Evolutionary conservation across 2,113 vertebrate genomes (phyloP).

Genomic region (Actenoides lindsayi): DNA sequence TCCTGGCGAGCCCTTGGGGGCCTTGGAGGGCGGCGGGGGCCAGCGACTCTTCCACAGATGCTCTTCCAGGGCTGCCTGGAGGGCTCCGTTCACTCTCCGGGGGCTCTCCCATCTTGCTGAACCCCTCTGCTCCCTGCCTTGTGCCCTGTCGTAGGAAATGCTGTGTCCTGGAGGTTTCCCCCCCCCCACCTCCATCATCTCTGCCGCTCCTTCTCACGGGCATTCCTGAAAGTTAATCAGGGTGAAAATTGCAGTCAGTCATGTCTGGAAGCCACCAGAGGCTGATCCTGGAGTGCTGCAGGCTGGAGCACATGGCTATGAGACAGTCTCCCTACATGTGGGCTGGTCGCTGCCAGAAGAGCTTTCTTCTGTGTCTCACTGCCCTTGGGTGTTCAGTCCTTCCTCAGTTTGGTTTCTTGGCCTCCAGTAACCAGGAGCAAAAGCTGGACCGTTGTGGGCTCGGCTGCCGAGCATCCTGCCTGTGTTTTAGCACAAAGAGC

Average conservation of each 20-base stretch:
- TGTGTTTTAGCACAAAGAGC: neutral
- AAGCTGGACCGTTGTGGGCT: neutral
- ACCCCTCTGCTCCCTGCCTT: neutral
- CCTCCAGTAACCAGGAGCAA: neutral
- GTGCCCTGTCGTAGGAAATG: neutral
- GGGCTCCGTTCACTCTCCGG: neutral
- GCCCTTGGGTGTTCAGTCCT: neutral
- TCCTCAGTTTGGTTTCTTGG: neutral
- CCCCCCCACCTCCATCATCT: neutral
- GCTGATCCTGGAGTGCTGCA: conserved; percentile 55
- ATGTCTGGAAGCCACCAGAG: conserved; percentile 71
- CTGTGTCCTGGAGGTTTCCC: neutral
- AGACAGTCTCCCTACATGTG: conserved; percentile 1
- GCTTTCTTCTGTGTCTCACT: neutral
- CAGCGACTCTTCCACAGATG: neutral
- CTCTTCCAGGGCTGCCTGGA: fast-evolving
- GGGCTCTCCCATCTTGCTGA: neutral
- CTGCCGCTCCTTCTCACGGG: conserved; percentile 45
- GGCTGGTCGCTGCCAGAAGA: conserved; percentile 20
- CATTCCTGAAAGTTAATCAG: conserved; percentile 80
- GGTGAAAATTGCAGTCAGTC: conserved; percentile 76
- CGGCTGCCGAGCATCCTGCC: neutral
- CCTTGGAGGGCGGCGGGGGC: neutral
- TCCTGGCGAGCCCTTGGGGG: neutral
- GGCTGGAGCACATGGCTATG: conserved; percentile 47